These are phyloP conservation scores for Saimiri boliviensis DNA, from an alignment of 2,113 vertebrate genomes.

Conservation along the genomic window DNA sequence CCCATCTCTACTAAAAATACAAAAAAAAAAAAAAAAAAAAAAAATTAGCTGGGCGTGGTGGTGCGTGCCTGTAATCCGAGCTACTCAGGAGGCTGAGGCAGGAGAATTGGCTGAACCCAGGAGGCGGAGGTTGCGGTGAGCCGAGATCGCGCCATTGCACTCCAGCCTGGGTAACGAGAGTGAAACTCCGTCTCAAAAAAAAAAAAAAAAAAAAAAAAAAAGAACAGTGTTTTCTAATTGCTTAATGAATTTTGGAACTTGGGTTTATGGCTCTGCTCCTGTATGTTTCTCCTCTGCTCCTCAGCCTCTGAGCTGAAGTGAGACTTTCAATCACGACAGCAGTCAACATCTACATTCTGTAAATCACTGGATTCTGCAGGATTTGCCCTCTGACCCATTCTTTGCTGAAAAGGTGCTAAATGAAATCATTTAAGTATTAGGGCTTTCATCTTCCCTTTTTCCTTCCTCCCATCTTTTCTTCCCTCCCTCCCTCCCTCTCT, in stretches of 20 bases:
- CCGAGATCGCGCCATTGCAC: too few species aligned
- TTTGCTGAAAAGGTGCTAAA: not conserved
- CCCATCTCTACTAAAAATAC: too few species aligned
- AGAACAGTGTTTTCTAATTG: not conserved
- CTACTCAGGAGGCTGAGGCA: too few species aligned
- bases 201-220: too few species aligned
- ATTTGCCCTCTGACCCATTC: not conserved
- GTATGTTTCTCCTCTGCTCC: not conserved
- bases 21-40: too few species aligned
- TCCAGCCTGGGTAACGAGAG: too few species aligned
- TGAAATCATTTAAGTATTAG: not conserved
- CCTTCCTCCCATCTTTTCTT: too few species aligned
- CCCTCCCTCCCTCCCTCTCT: rapidly evolving
- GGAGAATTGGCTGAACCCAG: too few species aligned
- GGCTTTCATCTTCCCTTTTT: not conserved
- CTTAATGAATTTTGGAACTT: not conserved
- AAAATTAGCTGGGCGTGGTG: too few species aligned
- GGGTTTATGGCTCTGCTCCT: not conserved
- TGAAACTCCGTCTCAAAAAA: too few species aligned
- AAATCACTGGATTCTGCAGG: not conserved
- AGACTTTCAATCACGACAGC: not conserved
- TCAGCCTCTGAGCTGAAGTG: not conserved
- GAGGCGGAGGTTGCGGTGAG: too few species aligned
- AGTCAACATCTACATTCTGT: not conserved
- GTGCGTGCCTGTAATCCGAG: too few species aligned